A percentile compares a stretch with the other conserved stretches of the same genome.
Conservation (phyloP, 2,888 invertebrate genomes). For the Heliconius ismenius region DNA sequence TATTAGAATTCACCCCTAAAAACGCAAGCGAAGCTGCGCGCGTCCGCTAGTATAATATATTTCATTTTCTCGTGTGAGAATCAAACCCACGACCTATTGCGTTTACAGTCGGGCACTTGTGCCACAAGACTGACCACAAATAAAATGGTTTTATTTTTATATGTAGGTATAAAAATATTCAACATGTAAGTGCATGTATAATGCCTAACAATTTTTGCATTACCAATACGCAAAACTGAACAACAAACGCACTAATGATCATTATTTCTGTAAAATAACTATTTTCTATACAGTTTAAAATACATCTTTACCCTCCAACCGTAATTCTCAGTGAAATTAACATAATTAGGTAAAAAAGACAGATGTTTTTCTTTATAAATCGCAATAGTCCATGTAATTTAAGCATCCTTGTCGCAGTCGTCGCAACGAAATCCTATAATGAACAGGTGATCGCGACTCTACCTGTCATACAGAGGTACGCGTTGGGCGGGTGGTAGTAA, state of each 20-base stretch:
- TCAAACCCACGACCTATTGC: no score
- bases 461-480: conserved; percentile 68
- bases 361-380: conserved; percentile 6
- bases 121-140: no score
- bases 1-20: no score
- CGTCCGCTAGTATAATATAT: no score
- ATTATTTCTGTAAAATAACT: neutral
- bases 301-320: neutral
- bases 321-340: conserved; percentile 1
- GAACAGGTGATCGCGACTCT: conserved; percentile 70
- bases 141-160: no score
- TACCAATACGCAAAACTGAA: neutral
- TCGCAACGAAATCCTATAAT: conserved; percentile 65
- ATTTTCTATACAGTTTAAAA: conserved; percentile 3
- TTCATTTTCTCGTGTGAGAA: no score
- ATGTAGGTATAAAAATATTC: neutral
- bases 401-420: neutral
- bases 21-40: no score
- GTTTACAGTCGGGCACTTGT: no score
- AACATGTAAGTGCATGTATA: neutral
- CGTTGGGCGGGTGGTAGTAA: conserved; percentile 58
- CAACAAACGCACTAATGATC: neutral
- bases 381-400: neutral
- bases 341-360: conserved; percentile 3
- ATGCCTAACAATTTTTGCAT: neutral